Conservation (phyloP, 2,113 vertebrate species). For the Pagrus major region DNA sequence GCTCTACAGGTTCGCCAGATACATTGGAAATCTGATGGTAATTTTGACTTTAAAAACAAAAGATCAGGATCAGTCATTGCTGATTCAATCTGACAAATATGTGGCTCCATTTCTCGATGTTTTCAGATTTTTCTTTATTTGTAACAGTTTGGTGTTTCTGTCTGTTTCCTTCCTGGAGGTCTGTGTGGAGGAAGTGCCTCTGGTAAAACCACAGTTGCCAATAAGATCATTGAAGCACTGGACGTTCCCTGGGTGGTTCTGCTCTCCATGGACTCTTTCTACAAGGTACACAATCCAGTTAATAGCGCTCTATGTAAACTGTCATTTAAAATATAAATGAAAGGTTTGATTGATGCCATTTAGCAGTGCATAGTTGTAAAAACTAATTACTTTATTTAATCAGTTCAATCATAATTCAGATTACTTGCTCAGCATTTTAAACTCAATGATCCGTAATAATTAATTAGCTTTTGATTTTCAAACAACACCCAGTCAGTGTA, state of each 20-base stretch:
- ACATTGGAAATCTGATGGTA: not conserved
- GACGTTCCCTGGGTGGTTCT: constrained; percentile 94
- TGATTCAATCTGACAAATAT: not conserved
- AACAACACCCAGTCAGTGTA: not conserved
- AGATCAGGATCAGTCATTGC: not conserved
- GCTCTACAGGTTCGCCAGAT: not conserved
- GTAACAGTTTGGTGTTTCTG: not conserved
- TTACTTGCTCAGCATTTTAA: not conserved
- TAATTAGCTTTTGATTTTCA: not conserved
- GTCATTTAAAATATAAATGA: not conserved
- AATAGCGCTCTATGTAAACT: not conserved
- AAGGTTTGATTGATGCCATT: not conserved
- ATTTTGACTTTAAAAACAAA: not conserved
- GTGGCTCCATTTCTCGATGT: no score
- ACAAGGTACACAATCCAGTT: constrained; percentile 84
- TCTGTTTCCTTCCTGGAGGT: constrained; percentile 71
- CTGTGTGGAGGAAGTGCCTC: constrained; percentile 93
- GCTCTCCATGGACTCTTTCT: constrained; percentile 94
- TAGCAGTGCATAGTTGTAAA: not conserved
- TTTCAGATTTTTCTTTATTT: not conserved
- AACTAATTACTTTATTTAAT: not conserved
- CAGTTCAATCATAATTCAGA: not conserved
- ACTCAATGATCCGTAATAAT: not conserved
- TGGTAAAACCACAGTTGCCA: constrained; percentile 93
- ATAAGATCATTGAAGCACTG: constrained; percentile 92